A percentile compares a stretch with the other conserved stretches of the same genome.
phyloP scores from a whole-genome alignment of 2,888 invertebrate genomes.

The Nephrotoma guestfalica region DNA sequence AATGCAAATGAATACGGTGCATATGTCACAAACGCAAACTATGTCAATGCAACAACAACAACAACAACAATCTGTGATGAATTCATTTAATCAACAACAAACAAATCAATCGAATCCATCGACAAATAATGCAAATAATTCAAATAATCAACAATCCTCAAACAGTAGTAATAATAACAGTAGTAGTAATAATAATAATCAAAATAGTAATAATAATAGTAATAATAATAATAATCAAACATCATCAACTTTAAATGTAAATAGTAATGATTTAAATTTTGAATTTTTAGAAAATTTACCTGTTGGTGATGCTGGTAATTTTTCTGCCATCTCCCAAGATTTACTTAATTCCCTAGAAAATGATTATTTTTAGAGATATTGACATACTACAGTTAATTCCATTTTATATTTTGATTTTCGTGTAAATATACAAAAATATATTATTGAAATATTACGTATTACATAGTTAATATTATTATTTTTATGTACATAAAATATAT shows the following conservation, averaged over 20 bases:
- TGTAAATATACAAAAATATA: not conserved
- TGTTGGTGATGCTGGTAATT: constrained; percentile 55
- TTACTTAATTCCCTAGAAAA: constrained; percentile 70
- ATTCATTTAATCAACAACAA: constrained; percentile 5
- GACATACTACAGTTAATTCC: constrained; percentile 39
- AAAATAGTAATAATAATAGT: not conserved
- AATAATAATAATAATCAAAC: constrained; percentile 2
- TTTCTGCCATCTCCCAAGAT: constrained; percentile 56
- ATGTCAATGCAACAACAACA: constrained; percentile 38
- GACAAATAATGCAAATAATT: constrained; percentile 11
- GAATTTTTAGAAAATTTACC: constrained; percentile 77
- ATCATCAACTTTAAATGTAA: constrained; percentile 16
- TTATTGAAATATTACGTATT: not conserved
- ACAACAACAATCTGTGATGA: constrained; percentile 27
- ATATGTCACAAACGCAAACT: constrained; percentile 54
- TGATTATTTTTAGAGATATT: constrained; percentile 46
- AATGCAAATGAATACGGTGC: constrained; percentile 47
- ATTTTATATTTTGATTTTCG: not conserved
- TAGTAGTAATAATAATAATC: constrained; percentile 13
- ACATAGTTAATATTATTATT: not conserved
- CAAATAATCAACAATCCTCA: constrained; percentile 26
- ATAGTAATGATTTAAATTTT: constrained; percentile 53
- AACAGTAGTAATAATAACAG: not conserved
- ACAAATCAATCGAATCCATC: constrained; percentile 17
- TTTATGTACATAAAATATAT: not conserved